Conservation (phyloP, 2,113 vertebrate species). For the Chionis minor region DNA sequence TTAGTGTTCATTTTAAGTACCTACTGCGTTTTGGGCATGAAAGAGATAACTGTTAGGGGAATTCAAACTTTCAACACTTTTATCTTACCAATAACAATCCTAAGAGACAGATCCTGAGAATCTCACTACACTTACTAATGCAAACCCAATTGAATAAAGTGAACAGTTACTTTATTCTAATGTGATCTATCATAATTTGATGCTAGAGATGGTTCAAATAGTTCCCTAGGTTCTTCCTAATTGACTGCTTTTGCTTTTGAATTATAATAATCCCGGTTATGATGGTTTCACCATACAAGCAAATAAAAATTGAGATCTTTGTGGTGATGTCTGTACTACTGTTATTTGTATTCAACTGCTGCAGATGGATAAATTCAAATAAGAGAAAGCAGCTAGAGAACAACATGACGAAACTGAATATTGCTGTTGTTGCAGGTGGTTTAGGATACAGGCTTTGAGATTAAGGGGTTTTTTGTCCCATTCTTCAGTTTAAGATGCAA, state of each 20-base stretch:
- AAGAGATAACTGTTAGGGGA: not conserved
- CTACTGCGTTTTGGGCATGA: not conserved
- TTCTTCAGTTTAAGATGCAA: not conserved
- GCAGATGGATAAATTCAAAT: not conserved
- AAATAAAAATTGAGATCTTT: not conserved
- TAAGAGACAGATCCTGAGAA: not conserved
- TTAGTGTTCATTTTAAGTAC: not conserved
- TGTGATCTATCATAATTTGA: not conserved
- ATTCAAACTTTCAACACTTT: not conserved
- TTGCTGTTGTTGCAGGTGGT: not conserved
- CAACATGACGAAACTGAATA: not conserved
- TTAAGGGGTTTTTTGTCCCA: not conserved
- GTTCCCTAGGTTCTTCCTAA: not conserved
- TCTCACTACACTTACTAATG: not conserved
- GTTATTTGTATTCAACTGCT: not conserved
- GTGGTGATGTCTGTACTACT: not conserved
- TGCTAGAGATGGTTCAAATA: not conserved
- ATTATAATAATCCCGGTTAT: not conserved
- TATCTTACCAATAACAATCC: not conserved
- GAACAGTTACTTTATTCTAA: not conserved
- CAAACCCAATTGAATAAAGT: not conserved
- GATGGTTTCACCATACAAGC: not conserved
- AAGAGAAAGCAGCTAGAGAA: not conserved
- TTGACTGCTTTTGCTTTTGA: not conserved
- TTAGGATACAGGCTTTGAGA: not conserved